Base-by-base conservation (phyloP, 2,797 vertebrate genomes). In the Poeciliopsis paucimaculata region DNA sequence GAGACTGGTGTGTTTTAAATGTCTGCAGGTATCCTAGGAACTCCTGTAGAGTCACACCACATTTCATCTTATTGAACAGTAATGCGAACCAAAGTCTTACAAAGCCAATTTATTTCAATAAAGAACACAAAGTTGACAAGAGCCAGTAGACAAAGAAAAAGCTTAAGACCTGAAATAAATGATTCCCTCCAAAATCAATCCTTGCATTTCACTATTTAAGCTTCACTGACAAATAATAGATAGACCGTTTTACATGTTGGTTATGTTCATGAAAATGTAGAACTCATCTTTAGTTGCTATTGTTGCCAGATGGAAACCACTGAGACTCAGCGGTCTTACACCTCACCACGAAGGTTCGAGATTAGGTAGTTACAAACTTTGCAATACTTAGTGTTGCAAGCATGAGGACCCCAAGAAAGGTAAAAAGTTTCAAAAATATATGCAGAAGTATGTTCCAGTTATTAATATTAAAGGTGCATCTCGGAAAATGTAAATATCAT, bases 21-120 rank as follows among this genome's bases (percentile, higher is more conserved):
- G 89, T 85, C 90, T 23, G 73, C 84, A 80, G 89, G 92, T 92
- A 81, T 85, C 80, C 39, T 16, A 77, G 77, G 82, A 73, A 74
- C 82, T 82, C 81, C 89, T 55, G 83, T 53, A 86, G 90, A 36
- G 57, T 76, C 84, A 90, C 79, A 15, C 64, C 20, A 68, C 10
- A 26, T 64, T 23, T 36, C 36, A 73, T 82, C 72, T 75, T 74
- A 81, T 71, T 90, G 78, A 87, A 85, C 55, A 82, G 64, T 66
- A 79, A 77, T 41, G 76, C 45, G 76, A 86, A 68, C 76, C 72
- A 64, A 77, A 82, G 23, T 28, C 68, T 82, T 2, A 11, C 9
- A 31, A 53, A 82, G 75, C 10, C 23, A 53, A 75, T 84, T 34
- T 34, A 73, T 13, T 36, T 20, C 47, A 73, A 47, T 12, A 51